A percentile compares a stretch with the other conserved stretches of the same genome.
These are phyloP conservation scores for Enteromius argenteus DNA, from an alignment of 2,797 vertebrate genomes.

Conservation along the genomic window DNA sequence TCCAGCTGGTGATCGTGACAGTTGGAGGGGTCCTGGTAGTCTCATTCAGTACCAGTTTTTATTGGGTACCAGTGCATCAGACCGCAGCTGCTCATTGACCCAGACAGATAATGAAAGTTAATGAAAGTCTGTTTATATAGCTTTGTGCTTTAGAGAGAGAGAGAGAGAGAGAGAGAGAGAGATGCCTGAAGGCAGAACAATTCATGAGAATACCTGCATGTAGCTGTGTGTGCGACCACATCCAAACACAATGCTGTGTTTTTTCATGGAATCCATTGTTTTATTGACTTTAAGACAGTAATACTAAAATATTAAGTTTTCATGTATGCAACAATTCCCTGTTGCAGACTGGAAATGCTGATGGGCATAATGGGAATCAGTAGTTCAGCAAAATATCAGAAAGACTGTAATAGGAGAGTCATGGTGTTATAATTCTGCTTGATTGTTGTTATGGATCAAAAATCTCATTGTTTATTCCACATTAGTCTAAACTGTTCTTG, in stretches of 20 bases:
- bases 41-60: constrained; percentile 34
- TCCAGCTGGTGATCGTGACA: background rate
- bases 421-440: background rate
- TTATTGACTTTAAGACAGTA: constrained; percentile 6
- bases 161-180: background rate
- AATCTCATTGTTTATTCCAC: constrained; percentile 1
- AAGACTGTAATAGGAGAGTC: background rate
- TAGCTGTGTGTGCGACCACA: background rate
- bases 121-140: constrained; percentile 48
- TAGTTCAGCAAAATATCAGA: background rate
- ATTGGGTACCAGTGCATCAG: constrained; percentile 41
- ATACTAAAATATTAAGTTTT: constrained; percentile 7
- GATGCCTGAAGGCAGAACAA: background rate
- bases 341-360: background rate
- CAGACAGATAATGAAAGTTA: constrained; percentile 44
- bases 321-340: background rate
- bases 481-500: background rate
- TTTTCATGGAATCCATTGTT: constrained; percentile 15
- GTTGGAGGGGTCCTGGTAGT: constrained; percentile 31
- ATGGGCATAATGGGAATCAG: background rate
- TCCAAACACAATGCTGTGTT: background rate
- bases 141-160: constrained; percentile 44
- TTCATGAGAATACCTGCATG: constrained; percentile 34
- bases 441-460: background rate
- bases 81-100: constrained; percentile 43